phyloP scores from a whole-genome alignment of 2,797 vertebrate species.

The Xiphophorus birchmanni region DNA sequence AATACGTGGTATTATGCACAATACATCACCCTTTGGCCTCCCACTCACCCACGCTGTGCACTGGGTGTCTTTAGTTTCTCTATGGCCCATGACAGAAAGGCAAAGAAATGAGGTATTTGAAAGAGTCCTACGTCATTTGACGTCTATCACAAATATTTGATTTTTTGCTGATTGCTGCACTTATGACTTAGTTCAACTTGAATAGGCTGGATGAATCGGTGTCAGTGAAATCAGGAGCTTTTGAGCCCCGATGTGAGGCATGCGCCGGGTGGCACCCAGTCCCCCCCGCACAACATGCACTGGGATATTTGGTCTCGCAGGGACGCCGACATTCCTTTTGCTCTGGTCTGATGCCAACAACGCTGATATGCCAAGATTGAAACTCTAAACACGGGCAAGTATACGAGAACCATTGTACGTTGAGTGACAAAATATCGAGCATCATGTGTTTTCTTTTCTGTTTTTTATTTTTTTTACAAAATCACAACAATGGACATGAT shows the following conservation, averaged over 20 bases:
- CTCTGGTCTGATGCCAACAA: conserved; percentile 5
- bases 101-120: conserved; percentile 45
- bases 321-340: background rate
- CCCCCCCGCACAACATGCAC: conserved; percentile 2
- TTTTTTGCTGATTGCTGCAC: conserved; percentile 37
- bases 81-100: conserved; percentile 48
- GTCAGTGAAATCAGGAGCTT: conserved; percentile 11
- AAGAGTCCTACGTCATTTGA: conserved; percentile 37
- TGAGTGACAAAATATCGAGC: conserved; percentile 48
- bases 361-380: background rate
- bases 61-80: conserved; percentile 49
- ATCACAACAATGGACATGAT: conserved; percentile 59
- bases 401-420: conserved; percentile 33
- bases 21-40: conserved; percentile 66
- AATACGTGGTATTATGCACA: conserved; percentile 47
- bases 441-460: conserved; percentile 45
- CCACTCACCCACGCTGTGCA: conserved; percentile 53
- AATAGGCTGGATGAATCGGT: conserved; percentile 24
- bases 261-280: conserved; percentile 2
- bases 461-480: conserved; percentile 44
- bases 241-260: background rate
- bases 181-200: conserved; percentile 21
- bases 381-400: conserved; percentile 22
- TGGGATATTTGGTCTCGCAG: conserved; percentile 1
- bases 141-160: conserved; percentile 53